These are phyloP conservation scores for Diachrysia chrysitis DNA, from an alignment of 2,888 invertebrate genomes.

Conservation along the genomic window DNA sequence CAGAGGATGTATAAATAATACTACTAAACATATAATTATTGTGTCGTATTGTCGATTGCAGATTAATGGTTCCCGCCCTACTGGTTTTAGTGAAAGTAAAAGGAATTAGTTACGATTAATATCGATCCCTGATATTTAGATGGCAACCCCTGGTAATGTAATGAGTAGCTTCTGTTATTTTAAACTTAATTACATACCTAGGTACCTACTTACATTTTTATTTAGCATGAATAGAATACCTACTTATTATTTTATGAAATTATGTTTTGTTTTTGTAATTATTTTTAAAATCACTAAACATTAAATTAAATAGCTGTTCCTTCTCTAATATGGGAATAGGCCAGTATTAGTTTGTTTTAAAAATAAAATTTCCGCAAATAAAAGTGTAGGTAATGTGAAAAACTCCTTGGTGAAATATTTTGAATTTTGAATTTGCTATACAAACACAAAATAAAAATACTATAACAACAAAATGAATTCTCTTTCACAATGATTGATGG, in stretches of 20 bases:
- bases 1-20: slow-evolving; percentile 18
- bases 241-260: too few relatives aligned
- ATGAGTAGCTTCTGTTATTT: background rate
- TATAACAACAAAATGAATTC: background rate
- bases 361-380: too few relatives aligned
- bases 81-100: slow-evolving; percentile 36
- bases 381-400: too few relatives aligned
- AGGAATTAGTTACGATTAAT: slow-evolving; percentile 27
- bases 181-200: background rate
- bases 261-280: too few relatives aligned
- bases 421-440: too few relatives aligned
- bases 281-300: too few relatives aligned
- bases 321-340: too few relatives aligned
- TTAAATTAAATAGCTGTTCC: too few relatives aligned
- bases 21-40: slow-evolving; percentile 22
- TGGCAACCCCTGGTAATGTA: background rate
- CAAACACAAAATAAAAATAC: background rate
- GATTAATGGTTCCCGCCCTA: slow-evolving; percentile 23
- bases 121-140: slow-evolving; percentile 17
- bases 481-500: background rate
- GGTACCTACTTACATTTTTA: too few relatives aligned
- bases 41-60: slow-evolving; percentile 28
- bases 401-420: too few relatives aligned
- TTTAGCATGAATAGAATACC: too few relatives aligned
- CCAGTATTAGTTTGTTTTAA: too few relatives aligned